Conservation (phyloP, 2,888 invertebrate species). For the Ischnura elegans region DNA sequence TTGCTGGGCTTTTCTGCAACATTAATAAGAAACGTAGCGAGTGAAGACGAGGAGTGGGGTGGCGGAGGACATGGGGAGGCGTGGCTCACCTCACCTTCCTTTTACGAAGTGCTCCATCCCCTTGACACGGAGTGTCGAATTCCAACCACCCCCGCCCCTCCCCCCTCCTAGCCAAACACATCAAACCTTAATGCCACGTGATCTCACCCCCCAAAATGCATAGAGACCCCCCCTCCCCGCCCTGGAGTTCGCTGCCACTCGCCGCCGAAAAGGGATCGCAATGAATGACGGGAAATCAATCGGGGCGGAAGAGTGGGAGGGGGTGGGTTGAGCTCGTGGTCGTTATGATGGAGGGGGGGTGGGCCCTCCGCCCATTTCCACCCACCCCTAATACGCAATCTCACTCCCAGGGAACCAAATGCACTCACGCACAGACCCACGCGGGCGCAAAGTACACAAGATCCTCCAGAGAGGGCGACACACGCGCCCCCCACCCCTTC, state of each 20-base stretch:
- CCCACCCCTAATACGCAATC: neutral
- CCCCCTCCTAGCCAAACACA: slow-evolving; percentile 33
- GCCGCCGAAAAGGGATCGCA: slow-evolving; percentile 41
- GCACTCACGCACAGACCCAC: neutral
- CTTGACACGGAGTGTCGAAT: neutral
- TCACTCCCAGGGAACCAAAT: neutral
- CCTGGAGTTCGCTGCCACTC: neutral
- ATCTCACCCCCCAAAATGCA: neutral
- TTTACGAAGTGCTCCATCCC: neutral
- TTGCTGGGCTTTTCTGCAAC: slow-evolving; percentile 26
- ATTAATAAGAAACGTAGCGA: slow-evolving; percentile 51
- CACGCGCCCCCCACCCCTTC: neutral
- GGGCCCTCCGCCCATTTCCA: neutral
- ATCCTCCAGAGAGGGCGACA: neutral
- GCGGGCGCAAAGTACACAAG: neutral
- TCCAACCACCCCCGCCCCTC: neutral
- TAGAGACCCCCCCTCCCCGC: neutral
- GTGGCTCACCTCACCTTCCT: neutral
- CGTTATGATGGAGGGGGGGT: neutral
- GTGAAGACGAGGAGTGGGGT: neutral
- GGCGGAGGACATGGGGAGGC: neutral
- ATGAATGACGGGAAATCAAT: slow-evolving; percentile 67
- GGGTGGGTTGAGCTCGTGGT: neutral
- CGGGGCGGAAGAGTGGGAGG: neutral
- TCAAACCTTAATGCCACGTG: slow-evolving; percentile 52